Evolutionary conservation across 1,140 invertebrate genomes (phyloP), one percentile per base, ranked within the genome.

Genomic region (Leptonema lineaticorne): DNA sequence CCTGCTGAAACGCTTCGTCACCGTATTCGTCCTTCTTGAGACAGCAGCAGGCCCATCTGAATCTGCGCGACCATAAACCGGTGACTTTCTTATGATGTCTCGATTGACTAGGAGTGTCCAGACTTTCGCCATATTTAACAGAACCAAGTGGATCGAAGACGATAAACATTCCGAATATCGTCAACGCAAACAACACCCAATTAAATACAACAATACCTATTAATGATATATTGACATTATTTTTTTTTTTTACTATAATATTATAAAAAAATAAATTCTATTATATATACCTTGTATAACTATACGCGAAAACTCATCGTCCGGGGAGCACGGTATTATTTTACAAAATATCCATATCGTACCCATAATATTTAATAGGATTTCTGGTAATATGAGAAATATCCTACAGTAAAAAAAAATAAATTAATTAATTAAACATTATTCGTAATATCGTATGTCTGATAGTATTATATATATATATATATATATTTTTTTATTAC

Each of bases 91-190:
- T 83, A 67, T 88, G 85, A 30, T 85, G 82, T 2, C 85, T 74
- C 1, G 83, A 84, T 74, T 87, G 85, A 71, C 84, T 84, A 11
- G 84, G 84, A 5, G 82, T 83, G 74, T 86, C 85, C 68, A 84
- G 83, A 76, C 83, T 81, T 30, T 85, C 85, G 0, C 84, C 82
- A 69, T 85, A 85, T 28, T 84, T 83, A 28, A 89, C 82, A 0
- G 89, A 88, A 0, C 90, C 92, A 22, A 93, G 77, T 0, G 92
- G 91, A 76, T 94, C 92, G 77, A 94, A 93, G 0, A 93, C 87
- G 72, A 94, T 80, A 2, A 88, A 87, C 16, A 94, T 81, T 0
- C 89, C 89, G 60, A 93, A 86, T 20, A 94, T 80, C 0, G 91
- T 88, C 0, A 92, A 78, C 0, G 87, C 87, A 48, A 92, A 85